Evolutionary conservation across 2,797 vertebrate species (phyloP).

Genomic region (Diglossa cyanea): DNA sequence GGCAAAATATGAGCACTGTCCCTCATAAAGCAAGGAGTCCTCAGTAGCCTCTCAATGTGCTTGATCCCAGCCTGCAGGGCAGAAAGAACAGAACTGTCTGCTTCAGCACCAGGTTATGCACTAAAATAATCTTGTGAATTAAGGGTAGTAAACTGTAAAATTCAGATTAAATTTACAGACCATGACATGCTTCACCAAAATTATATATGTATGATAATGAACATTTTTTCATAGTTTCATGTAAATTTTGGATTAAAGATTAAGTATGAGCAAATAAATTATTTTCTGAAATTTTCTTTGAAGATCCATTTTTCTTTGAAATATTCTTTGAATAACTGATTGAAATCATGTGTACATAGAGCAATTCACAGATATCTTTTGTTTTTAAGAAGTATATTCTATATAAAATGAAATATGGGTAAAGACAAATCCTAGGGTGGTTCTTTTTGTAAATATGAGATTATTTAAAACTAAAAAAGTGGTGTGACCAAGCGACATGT

Average conservation of each 20-base stretch:
- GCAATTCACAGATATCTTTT: background rate
- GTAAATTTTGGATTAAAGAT: background rate
- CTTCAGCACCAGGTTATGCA: background rate
- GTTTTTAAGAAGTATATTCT: background rate
- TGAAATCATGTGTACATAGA: background rate
- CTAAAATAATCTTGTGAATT: background rate
- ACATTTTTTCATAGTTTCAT: background rate
- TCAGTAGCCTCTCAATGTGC: background rate
- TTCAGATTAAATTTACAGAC: background rate
- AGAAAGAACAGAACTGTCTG: background rate
- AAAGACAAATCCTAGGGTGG: background rate
- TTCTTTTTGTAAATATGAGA: background rate
- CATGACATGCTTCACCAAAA: background rate
- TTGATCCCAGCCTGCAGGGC: background rate
- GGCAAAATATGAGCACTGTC: background rate
- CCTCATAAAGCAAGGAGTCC: background rate
- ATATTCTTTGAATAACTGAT: background rate
- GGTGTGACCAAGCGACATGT: accelerated
- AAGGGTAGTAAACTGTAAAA: background rate
- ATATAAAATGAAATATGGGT: background rate
- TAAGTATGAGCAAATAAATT: background rate
- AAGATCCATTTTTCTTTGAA: background rate
- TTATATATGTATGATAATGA: background rate
- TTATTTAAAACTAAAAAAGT: background rate
- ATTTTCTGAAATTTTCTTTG: background rate